Percentiles rank a stretch among this genome's conserved stretches.
Evolutionary conservation across 1,140 invertebrate species (phyloP).

Genomic region (Sinella curviseta): DNA sequence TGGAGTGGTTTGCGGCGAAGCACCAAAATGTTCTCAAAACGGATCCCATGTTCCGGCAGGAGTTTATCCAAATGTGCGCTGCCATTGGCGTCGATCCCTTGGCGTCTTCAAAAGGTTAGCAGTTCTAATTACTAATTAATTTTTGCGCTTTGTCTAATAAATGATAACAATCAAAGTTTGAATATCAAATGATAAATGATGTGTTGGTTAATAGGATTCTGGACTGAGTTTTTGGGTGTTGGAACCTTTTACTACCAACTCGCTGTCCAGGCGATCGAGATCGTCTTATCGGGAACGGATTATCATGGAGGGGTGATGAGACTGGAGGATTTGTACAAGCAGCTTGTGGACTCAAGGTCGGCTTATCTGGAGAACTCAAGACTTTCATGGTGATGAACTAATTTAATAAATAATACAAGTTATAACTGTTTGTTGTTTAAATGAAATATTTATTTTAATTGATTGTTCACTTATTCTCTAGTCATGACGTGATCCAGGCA

Average conservation of each 20-base stretch:
- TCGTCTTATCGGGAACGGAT: constrained; percentile 88
- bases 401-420: too few species aligned
- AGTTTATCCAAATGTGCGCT: constrained; percentile 99
- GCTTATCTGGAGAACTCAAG: constrained; percentile 82
- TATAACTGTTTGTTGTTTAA: too few species aligned
- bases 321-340: constrained; percentile 79
- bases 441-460: too few species aligned
- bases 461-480: constrained; percentile 56
- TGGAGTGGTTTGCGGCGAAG: constrained; percentile 81
- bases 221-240: constrained; percentile 93
- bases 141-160: too few species aligned
- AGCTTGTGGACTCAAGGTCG: constrained; percentile 78
- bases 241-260: constrained; percentile 99
- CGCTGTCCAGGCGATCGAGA: constrained; percentile 95
- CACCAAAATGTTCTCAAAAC: constrained; percentile 92
- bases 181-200: too few species aligned
- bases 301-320: constrained; percentile 86
- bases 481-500: constrained; percentile 90
- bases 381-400: constrained; percentile 69
- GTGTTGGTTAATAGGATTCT: constrained; percentile 83
- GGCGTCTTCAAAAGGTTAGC: constrained; percentile 82
- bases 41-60: constrained; percentile 87
- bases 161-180: too few species aligned
- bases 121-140: too few species aligned
- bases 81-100: constrained; percentile 98